Evolutionary conservation across 2,113 vertebrate species (phyloP), one percentile per base, ranked within the genome.

Genomic region (Antechinus stuartii): DNA sequence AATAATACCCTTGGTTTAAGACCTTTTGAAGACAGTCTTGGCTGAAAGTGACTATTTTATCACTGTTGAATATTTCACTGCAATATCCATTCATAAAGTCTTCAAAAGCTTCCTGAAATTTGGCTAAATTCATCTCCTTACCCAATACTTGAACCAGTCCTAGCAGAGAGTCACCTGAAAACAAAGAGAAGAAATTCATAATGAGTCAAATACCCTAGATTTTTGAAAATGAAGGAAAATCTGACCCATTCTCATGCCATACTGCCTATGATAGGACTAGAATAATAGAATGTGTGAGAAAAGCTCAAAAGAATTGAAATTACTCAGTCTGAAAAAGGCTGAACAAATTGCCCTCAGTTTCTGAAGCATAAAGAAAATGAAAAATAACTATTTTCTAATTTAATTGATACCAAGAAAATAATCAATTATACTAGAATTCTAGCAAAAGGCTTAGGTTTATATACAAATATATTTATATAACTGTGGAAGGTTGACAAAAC

Each of bases 21-120:
- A 96, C 76, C 8, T 90, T 55, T 12, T 35, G 26, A 30, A 96
- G 84, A 26, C 6, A 8, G 11, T 90, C 8, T 0, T 54, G 6
- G 19, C 50, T 47, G 9, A 96, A n/a, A 8, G 50, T 7, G 11
- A 30, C 35, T 54, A 96, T n/a, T 46, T 96, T 91, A 0, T 54
- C 27, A 35, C 25, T 92, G 10, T 91, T 90, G n/a, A 96, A 54
- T 42, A 35, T 94, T 90, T 96, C 55, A 7, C 92, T 89, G 3
- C 92, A 52, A 91, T 68, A 96, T 8, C 68, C 53, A 35, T 91
- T 89, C 11, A 91, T 50, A 46, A 96, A 94, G n/a, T 89, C 8
- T 1, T 76, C 56, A 76, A 92, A 30, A 22, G 25, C 27, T 49
- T 42, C 54, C 55, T 94, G 90, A 50, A 94, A 11, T 12, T 5